Evolutionary conservation across 1,140 invertebrate species (phyloP).

Genomic region (Drosophila lacertosa): DNA sequence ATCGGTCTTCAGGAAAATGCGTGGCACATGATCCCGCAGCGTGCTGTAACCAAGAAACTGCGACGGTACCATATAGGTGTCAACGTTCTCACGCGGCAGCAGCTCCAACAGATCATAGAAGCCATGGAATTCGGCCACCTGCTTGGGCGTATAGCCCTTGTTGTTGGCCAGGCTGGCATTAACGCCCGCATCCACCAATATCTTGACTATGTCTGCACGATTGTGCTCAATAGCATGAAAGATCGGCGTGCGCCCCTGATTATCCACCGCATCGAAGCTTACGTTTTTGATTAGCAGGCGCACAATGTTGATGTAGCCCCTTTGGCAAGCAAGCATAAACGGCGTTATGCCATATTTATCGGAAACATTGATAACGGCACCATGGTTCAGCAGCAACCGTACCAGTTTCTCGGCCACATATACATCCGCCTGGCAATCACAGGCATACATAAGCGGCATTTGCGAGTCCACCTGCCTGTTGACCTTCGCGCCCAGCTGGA

Average conservation of each 20-base stretch:
- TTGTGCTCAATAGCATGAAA: constrained; percentile 85
- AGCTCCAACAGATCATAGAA: constrained; percentile 83
- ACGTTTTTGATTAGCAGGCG: constrained; percentile 81
- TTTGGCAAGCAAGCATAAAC: constrained; percentile 84
- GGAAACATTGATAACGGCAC: constrained; percentile 77
- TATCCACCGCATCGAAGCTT: constrained; percentile 83
- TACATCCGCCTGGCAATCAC: constrained; percentile 44
- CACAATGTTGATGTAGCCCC: constrained; percentile 81
- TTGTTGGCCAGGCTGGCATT: constrained; percentile 78
- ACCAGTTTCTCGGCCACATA: constrained; percentile 58
- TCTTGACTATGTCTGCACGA: constrained; percentile 80
- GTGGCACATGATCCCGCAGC: constrained; percentile 73
- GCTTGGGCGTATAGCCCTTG: constrained; percentile 83
- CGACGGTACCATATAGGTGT: constrained; percentile 56
- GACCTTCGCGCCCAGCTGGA: constrained; percentile 53
- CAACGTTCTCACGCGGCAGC: constrained; percentile 70
- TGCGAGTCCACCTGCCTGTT: constrained; percentile 69
- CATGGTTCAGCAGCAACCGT: constrained; percentile 53
- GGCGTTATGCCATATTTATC: constrained; percentile 84
- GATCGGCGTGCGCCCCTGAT: constrained; percentile 84
- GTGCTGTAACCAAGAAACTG: constrained; percentile 60
- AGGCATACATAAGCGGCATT: constrained; percentile 67
- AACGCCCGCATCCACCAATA: constrained; percentile 82
- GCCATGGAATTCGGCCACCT: constrained; percentile 84
- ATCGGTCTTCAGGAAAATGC: constrained; percentile 75